Conservation (phyloP, 2,113 vertebrate genomes). For the Callorhinus ursinus region DNA sequence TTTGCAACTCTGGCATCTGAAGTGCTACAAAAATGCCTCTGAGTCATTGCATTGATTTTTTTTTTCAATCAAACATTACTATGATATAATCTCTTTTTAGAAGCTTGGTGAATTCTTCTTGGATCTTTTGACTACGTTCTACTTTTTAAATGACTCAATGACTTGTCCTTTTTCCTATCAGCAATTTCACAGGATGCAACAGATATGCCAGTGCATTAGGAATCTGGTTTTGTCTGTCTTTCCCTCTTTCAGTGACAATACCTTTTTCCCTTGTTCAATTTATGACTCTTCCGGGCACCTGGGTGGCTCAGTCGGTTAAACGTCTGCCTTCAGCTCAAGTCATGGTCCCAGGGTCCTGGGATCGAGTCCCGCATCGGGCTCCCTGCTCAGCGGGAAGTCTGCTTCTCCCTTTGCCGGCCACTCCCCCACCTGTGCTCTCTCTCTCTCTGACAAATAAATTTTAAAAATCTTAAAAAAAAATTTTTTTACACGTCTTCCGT, state of each 20-base stretch:
- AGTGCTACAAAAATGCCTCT: conserved; percentile 48
- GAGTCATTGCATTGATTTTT: conserved; percentile 43
- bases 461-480: background rate
- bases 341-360: background rate
- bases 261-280: conserved; percentile 38
- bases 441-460: background rate
- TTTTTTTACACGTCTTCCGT: background rate
- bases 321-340: background rate
- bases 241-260: background rate
- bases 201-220: background rate
- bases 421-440: background rate
- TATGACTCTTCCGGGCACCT: background rate
- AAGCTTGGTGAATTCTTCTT: conserved; percentile 22
- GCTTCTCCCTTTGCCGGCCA: background rate
- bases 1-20: conserved; percentile 31
- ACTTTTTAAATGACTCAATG: background rate
- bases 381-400: background rate
- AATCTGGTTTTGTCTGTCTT: background rate
- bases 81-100: conserved; percentile 24
- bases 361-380: background rate
- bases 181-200: background rate
- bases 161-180: background rate
- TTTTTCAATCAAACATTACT: background rate
- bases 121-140: background rate
- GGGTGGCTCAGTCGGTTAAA: background rate